These are phyloP conservation scores for Brachymystax lenok DNA, from an alignment of 2,797 vertebrate species.

Conservation along the genomic window DNA sequence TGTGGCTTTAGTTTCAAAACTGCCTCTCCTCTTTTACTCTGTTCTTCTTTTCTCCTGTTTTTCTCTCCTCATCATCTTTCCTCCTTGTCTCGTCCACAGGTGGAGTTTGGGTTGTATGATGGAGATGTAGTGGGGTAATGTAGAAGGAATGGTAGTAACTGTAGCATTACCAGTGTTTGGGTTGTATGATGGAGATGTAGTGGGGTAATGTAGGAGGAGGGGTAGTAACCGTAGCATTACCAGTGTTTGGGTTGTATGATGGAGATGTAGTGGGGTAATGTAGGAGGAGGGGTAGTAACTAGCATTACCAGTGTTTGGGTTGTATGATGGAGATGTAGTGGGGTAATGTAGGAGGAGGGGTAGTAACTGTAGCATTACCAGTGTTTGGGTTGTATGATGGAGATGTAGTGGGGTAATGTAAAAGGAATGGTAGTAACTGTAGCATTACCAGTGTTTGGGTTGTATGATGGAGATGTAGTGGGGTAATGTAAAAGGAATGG, in stretches of 20 bases:
- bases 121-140: neutral
- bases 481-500: neutral
- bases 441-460: neutral
- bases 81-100: neutral
- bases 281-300: neutral
- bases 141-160: neutral
- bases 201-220: neutral
- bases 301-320: neutral
- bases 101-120: neutral
- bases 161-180: neutral
- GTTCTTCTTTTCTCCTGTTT: neutral
- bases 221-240: neutral
- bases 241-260: neutral
- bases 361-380: neutral
- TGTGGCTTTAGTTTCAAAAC: slow-evolving; percentile 74
- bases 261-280: neutral
- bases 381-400: neutral
- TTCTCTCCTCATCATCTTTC: neutral
- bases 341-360: neutral
- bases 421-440: neutral
- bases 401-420: neutral
- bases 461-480: neutral
- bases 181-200: neutral
- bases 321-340: neutral
- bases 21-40: slow-evolving; percentile 40